Percentiles rank a stretch among this genome's conserved stretches.
Evolutionary conservation across 2,113 vertebrate genomes (phyloP).

Genomic region (Lota lota): DNA sequence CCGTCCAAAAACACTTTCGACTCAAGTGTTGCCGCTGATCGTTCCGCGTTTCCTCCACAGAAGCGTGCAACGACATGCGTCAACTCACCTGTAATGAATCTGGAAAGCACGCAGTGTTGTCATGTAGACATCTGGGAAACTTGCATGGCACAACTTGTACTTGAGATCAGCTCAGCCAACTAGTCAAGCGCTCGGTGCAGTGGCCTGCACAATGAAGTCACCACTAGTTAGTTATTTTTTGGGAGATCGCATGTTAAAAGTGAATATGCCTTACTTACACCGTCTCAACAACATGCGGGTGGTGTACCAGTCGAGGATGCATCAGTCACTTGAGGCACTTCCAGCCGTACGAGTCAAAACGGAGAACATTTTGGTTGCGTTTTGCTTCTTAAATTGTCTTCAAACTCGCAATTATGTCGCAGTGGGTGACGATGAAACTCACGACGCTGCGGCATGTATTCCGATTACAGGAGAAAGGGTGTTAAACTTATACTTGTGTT

Average conservation of each 20-base stretch:
- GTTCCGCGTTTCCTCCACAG: too few relatives aligned
- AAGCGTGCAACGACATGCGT: too few relatives aligned
- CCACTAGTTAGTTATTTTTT: too few relatives aligned
- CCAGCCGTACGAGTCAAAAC: constrained; percentile 47
- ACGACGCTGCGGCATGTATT: not conserved
- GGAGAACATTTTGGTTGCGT: constrained; percentile 51
- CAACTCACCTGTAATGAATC: too few relatives aligned
- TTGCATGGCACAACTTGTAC: too few relatives aligned
- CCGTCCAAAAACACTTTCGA: too few relatives aligned
- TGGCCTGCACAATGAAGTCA: too few relatives aligned
- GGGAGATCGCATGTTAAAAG: too few relatives aligned
- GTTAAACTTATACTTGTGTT: too few relatives aligned
- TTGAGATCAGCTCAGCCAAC: too few relatives aligned
- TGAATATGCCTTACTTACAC: constrained; percentile 56
- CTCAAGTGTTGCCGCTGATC: too few relatives aligned
- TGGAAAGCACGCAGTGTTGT: not conserved
- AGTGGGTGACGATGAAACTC: constrained; percentile 10
- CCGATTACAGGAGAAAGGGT: not conserved
- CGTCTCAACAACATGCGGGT: constrained; percentile 59
- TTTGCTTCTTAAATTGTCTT: constrained; percentile 31
- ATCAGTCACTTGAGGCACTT: constrained; percentile 68
- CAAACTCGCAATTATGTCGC: constrained; percentile 3
- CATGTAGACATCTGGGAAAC: not conserved
- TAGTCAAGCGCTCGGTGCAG: too few relatives aligned
- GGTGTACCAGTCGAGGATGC: constrained; percentile 65